Conservation (phyloP, 2,113 vertebrate species). For the Malurus melanocephalus region DNA sequence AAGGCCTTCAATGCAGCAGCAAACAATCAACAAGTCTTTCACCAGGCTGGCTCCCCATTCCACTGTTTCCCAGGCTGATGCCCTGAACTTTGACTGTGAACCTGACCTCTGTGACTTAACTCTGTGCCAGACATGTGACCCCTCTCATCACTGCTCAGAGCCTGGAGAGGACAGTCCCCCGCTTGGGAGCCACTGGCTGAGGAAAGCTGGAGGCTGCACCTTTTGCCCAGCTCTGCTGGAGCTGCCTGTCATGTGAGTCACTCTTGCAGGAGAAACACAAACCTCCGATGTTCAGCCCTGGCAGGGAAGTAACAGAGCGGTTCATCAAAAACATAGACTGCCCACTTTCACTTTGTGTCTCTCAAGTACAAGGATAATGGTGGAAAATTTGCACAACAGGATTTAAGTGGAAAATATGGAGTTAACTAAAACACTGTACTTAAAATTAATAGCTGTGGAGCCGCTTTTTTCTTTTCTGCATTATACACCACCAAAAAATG, state of each 20-base stretch:
- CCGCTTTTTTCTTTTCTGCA: background rate
- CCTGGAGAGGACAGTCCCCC: background rate
- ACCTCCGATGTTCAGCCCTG: background rate
- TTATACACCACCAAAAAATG: background rate
- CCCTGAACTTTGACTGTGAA: background rate
- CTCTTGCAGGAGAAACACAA: background rate
- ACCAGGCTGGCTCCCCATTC: background rate
- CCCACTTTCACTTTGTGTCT: background rate
- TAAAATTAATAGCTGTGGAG: background rate
- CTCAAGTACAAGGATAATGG: background rate
- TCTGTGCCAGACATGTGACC: fast-evolving
- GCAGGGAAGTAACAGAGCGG: background rate
- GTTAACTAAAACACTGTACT: background rate
- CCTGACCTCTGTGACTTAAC: background rate
- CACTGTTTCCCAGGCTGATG: background rate
- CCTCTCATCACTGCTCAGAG: background rate
- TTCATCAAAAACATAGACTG: background rate
- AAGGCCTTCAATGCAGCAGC: background rate
- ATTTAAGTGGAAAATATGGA: background rate
- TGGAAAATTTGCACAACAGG: background rate
- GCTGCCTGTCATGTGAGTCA: background rate
- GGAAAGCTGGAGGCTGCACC: background rate
- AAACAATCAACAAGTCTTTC: background rate
- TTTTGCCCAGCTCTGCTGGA: background rate
- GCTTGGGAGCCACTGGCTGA: background rate